These are phyloP conservation scores for Magallana nippona DNA, from an alignment of 2,888 invertebrate species.

Conservation along the genomic window DNA sequence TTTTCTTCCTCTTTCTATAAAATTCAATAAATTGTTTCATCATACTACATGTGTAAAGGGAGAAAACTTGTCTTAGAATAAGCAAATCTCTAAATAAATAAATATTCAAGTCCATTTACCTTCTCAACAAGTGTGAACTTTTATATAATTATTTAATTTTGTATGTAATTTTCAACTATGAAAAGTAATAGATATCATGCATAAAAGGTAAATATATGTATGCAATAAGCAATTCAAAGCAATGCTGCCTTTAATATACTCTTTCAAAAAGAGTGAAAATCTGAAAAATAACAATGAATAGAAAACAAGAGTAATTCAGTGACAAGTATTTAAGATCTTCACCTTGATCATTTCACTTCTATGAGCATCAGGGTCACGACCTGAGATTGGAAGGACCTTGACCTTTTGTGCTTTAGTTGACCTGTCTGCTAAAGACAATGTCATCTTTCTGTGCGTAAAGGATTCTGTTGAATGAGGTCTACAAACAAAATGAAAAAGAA, in stretches of 20 bases:
- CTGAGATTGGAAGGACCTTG: slow-evolving; percentile 96
- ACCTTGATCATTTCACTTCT: slow-evolving; percentile 94
- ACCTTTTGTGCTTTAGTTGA: slow-evolving; percentile 86
- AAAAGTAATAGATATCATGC: too few relatives aligned
- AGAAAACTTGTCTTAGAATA: not conserved
- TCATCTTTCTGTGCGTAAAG: slow-evolving; percentile 99
- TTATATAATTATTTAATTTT: too few relatives aligned
- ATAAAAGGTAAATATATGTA: too few relatives aligned
- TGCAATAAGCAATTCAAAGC: too few relatives aligned
- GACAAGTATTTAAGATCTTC: slow-evolving; percentile 45
- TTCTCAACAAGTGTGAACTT: too few relatives aligned
- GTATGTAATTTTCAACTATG: too few relatives aligned
- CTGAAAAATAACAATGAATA: too few relatives aligned
- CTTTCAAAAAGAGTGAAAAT: too few relatives aligned
- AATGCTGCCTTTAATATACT: too few relatives aligned
- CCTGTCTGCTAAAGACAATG: slow-evolving; percentile 96
- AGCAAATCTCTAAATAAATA: too few relatives aligned
- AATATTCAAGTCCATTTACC: too few relatives aligned
- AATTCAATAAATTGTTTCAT: not conserved
- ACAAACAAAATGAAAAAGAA: slow-evolving; percentile 50
- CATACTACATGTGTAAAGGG: not conserved
- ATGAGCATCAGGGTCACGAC: slow-evolving; percentile 95
- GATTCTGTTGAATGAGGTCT: slow-evolving; percentile 99
- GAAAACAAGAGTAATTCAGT: too few relatives aligned
- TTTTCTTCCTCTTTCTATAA: slow-evolving; percentile 98